Evolutionary conservation across 2,888 invertebrate species (phyloP).

Genomic region (Chorisops tibialis): DNA sequence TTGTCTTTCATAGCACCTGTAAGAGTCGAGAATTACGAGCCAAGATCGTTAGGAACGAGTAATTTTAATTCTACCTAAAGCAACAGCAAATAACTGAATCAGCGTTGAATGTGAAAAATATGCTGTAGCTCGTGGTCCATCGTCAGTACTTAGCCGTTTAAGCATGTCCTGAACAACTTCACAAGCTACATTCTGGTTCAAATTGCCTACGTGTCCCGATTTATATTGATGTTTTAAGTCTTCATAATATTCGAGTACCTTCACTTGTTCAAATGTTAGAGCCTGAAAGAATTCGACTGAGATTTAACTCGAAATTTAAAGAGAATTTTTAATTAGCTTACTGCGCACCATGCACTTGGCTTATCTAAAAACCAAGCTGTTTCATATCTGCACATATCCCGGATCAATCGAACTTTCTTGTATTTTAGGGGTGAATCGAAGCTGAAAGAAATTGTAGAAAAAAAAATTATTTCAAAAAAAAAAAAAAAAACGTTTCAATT

Average conservation of each 20-base stretch:
- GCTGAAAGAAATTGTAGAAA: neutral
- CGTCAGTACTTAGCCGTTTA: slow-evolving; percentile 60
- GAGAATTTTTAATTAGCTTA: neutral
- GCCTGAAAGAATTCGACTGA: slow-evolving; percentile 49
- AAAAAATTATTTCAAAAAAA: no score
- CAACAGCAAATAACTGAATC: slow-evolving; percentile 60
- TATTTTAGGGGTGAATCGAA: neutral
- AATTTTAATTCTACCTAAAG: slow-evolving; percentile 52
- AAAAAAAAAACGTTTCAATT: no score
- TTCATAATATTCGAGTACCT: slow-evolving; percentile 71
- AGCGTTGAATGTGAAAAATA: slow-evolving; percentile 65
- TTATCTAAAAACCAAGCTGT: slow-evolving; percentile 15
- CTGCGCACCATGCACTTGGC: slow-evolving; percentile 10
- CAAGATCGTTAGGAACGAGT: neutral
- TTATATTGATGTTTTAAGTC: slow-evolving; percentile 74
- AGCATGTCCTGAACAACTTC: slow-evolving; percentile 70
- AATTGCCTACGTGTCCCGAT: slow-evolving; percentile 67
- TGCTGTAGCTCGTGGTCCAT: slow-evolving; percentile 61
- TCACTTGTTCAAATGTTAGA: slow-evolving; percentile 70
- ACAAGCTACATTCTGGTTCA: slow-evolving; percentile 68
- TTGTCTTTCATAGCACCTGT: slow-evolving; percentile 6
- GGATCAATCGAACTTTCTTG: neutral
- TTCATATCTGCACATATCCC: slow-evolving; percentile 12
- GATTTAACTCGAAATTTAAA: neutral
- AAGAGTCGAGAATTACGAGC: neutral